phyloP scores from a whole-genome alignment of 2,888 invertebrate genomes.

The Molanna angustata region DNA sequence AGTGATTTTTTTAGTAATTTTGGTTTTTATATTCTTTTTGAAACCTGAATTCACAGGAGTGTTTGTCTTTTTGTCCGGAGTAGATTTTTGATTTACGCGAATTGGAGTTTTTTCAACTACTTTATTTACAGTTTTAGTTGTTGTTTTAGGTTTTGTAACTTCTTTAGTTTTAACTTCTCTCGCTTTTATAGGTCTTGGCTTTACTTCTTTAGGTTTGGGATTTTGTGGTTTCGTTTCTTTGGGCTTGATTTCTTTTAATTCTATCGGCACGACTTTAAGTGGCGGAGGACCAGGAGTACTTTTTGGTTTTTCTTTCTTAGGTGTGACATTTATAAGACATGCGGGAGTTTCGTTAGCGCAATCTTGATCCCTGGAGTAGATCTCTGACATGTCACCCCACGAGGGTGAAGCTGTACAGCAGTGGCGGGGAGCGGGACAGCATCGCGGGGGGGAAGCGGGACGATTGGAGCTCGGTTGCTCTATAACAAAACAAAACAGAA shows the following conservation, averaged over 20 bases:
- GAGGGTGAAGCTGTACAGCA: slow-evolving; percentile 35
- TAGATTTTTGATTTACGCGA: slow-evolving; percentile 12
- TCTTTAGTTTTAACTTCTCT: slow-evolving; percentile 19
- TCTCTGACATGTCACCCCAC: slow-evolving; percentile 56
- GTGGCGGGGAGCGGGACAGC: slow-evolving; percentile 40
- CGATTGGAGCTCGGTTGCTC: slow-evolving; percentile 39
- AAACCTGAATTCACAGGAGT: slow-evolving; percentile 15
- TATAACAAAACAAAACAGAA: slow-evolving; percentile 37
- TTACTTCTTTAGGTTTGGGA: slow-evolving; percentile 42
- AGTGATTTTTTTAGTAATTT: slow-evolving; percentile 23
- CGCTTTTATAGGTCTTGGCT: slow-evolving; percentile 22
- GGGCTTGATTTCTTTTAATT: slow-evolving; percentile 18
- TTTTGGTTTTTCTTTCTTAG: slow-evolving; percentile 38
- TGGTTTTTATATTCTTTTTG: slow-evolving; percentile 35
- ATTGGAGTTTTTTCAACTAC: slow-evolving; percentile 31
- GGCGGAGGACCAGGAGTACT: slow-evolving; percentile 32
- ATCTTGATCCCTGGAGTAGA: slow-evolving; percentile 50
- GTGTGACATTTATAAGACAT: slow-evolving; percentile 49
- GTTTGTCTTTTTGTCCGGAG: slow-evolving; percentile 26
- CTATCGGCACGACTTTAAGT: slow-evolving; percentile 16
- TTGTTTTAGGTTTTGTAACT: slow-evolving; percentile 40
- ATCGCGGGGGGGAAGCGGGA: slow-evolving; percentile 39
- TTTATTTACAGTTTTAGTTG: slow-evolving; percentile 42
- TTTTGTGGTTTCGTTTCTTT: slow-evolving; percentile 31
- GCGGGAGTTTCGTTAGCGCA: slow-evolving; percentile 45